Conservation (phyloP, 2,797 vertebrate species). For the Petrocephalus sullivani region DNA sequence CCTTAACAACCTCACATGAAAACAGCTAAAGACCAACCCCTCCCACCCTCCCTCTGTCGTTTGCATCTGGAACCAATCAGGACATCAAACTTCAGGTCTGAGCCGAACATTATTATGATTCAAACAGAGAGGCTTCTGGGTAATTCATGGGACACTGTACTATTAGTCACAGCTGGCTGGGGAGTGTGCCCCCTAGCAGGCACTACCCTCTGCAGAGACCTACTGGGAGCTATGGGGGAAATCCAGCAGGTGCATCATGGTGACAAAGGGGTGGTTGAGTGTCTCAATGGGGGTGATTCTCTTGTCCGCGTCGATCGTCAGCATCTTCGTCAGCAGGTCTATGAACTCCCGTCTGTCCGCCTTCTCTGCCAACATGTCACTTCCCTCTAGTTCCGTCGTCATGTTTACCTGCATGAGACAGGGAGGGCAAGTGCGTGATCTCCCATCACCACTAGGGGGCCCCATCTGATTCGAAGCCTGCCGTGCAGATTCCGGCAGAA, state of each 20-base stretch:
- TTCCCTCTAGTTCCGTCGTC: slow-evolving; percentile 91
- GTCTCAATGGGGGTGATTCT: slow-evolving; percentile 97
- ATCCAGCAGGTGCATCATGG: slow-evolving; percentile 93
- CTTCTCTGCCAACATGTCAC: slow-evolving; percentile 95
- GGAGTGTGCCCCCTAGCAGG: neutral
- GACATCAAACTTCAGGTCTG: neutral
- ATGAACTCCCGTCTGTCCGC: slow-evolving; percentile 96
- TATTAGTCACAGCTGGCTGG: neutral
- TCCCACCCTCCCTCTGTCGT: neutral
- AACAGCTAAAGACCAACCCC: neutral
- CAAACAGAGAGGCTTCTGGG: neutral
- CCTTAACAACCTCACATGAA: neutral
- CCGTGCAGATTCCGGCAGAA: neutral
- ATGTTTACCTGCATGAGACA: slow-evolving; percentile 82
- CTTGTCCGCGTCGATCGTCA: slow-evolving; percentile 97
- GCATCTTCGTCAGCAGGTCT: slow-evolving; percentile 96
- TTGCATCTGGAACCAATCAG: slow-evolving; percentile 4
- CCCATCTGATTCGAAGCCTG: slow-evolving; percentile 2
- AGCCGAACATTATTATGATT: neutral
- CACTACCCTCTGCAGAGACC: slow-evolving; percentile 26
- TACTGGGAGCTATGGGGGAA: slow-evolving; percentile 98
- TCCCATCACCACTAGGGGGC: neutral
- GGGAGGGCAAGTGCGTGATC: neutral
- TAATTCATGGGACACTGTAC: neutral
- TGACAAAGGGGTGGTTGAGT: slow-evolving; percentile 94